Base-by-base conservation (phyloP, 2,797 vertebrate genomes). In the Macroramphosus scolopax region DNA sequence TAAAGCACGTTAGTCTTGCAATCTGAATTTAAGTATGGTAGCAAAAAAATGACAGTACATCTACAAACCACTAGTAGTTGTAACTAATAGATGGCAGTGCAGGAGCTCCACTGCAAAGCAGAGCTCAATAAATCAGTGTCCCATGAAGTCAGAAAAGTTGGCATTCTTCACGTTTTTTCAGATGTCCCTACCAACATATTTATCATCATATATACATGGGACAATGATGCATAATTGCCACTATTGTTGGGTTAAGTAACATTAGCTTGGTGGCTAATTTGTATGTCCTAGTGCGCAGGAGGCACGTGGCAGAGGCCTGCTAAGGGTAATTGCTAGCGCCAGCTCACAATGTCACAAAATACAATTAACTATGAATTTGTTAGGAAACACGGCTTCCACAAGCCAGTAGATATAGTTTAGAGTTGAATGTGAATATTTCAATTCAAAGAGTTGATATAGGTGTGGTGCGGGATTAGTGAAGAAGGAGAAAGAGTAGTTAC, bases 141-240 rank as follows among this genome's bases (percentile, higher is more conserved):
- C 75, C 72, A 67, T 41, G 39, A 17, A 11, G 31, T 92, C 90
- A 92, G 90, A 81, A 47, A 26, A 17, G 86, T 89, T 89, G 87
- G 86, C 74, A 39, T 85, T 88, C 87, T 35, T 90, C 90, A 92
- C 2, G 10, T 17, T 41, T 5, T 80, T 0, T 92, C 89, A 89
- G 89, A 91, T 91, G 90, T 91, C 89, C 89, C 89, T 91, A 92
- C 88, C 87, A 91, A 91, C 88, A 89, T 53, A 43, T 28, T 17
- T 57, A 31, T 89, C 90, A 87, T 91, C 90, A 91, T 46, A 8
- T 13, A 44, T 2, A 22, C 51, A 69, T 35, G 65, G 62, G 58
- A 47, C 29, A 30, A 1, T 1, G 4, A 1, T 5, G 8, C 3
- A 17, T 1, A 1, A 1, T 10, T 2, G 9, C 1, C 2, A 4